These are phyloP conservation scores for Tridacna crocea DNA, from an alignment of 2,888 invertebrate genomes.

Conservation along the genomic window DNA sequence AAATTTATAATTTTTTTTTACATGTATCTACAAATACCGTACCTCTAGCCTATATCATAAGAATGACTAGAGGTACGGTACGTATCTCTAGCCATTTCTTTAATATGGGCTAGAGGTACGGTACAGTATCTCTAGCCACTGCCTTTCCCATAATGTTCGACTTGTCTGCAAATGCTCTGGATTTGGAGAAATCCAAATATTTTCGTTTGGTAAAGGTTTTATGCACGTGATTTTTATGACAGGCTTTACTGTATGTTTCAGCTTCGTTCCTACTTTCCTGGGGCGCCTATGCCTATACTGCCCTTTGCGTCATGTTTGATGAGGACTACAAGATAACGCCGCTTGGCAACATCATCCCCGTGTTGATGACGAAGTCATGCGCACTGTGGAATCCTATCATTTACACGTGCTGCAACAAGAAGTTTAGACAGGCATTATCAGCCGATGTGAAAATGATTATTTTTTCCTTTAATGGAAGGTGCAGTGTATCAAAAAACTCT, in stretches of 20 bases:
- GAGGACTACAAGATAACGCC: not conserved
- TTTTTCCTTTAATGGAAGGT: not conserved
- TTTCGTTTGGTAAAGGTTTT: too few relatives aligned
- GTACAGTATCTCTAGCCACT: too few relatives aligned
- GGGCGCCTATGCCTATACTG: slow-evolving; percentile 32
- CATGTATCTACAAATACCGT: too few relatives aligned
- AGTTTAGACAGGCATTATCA: not conserved
- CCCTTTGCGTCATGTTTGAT: slow-evolving; percentile 15
- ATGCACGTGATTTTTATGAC: too few relatives aligned
- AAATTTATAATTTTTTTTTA: too few relatives aligned
- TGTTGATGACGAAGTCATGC: slow-evolving; percentile 35
- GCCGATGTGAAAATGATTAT: not conserved
- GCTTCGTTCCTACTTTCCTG: slow-evolving; percentile 32
- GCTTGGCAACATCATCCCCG: slow-evolving; percentile 27
- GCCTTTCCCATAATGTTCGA: too few relatives aligned
- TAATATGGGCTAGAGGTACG: too few relatives aligned
- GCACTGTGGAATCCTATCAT: slow-evolving; percentile 40
- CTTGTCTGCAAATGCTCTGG: too few relatives aligned
- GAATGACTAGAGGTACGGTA: too few relatives aligned
- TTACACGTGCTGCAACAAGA: slow-evolving; percentile 13
- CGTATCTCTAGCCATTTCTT: too few relatives aligned
- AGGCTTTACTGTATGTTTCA: slow-evolving; percentile 14
- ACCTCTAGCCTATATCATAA: too few relatives aligned
- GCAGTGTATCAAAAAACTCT: not conserved
- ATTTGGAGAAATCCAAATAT: too few relatives aligned